A percentile compares a stretch with the other conserved stretches of the same genome.
Evolutionary conservation across 2,113 vertebrate species (phyloP).

Genomic region (Oostethus manadensis): DNA sequence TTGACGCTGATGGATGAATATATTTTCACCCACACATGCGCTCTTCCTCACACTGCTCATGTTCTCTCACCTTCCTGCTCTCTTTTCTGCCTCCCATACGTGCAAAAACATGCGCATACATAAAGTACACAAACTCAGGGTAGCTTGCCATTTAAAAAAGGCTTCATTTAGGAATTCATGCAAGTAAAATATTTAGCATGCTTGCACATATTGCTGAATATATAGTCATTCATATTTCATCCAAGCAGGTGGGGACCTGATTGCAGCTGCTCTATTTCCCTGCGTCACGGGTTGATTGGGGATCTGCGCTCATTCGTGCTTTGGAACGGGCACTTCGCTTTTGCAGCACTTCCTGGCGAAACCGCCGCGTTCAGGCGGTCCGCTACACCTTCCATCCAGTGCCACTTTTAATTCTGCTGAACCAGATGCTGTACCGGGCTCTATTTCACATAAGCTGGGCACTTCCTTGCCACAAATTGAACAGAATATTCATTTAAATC

Average conservation of each 20-base stretch:
- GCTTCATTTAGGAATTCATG: conserved; percentile 14
- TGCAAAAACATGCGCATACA: conserved; percentile 1
- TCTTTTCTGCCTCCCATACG: conserved; percentile 16
- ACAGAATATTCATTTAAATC: too few species aligned
- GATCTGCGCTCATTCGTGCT: conserved; percentile 32
- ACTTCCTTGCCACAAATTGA: too few species aligned
- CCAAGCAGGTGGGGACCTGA: background rate
- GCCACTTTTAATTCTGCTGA: conserved; percentile 36
- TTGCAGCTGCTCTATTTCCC: conserved; percentile 31
- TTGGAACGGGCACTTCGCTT: conserved; percentile 43
- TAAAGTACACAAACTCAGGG: background rate
- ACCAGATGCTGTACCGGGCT: conserved; percentile 4
- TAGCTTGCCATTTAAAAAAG: background rate
- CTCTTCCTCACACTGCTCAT: conserved; percentile 29
- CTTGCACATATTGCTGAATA: too few species aligned
- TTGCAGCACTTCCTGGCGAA: conserved; percentile 27
- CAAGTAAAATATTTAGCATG: background rate
- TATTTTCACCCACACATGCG: conserved; percentile 64
- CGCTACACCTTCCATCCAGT: conserved; percentile 34
- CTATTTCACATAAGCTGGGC: background rate
- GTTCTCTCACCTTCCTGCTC: conserved; percentile 17
- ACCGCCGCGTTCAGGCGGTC: conserved; percentile 23
- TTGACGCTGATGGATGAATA: conserved; percentile 57
- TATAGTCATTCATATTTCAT: background rate
- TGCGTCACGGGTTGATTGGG: conserved; percentile 40